phyloP scores from a whole-genome alignment of 1,140 invertebrate species.

The Elymnias hypermnestra region DNA sequence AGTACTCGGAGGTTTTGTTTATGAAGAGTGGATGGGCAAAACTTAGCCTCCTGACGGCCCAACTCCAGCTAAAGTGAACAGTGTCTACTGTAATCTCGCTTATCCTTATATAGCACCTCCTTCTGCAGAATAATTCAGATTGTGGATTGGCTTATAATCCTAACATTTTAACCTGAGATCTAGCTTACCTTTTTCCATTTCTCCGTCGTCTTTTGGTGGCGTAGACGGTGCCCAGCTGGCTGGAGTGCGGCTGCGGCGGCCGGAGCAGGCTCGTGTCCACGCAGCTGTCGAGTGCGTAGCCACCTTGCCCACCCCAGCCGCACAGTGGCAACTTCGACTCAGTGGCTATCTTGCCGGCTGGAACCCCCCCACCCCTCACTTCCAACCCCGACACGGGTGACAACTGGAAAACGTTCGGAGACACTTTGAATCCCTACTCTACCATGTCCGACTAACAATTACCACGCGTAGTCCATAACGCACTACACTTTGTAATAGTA shows the following conservation, averaged over 20 bases:
- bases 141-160: no score
- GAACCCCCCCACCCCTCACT: conserved; percentile 8
- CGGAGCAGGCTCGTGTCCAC: conserved; percentile 61
- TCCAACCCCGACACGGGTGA: conserved; percentile 2
- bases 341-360: conserved; percentile 64
- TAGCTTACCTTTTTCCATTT: conserved; percentile 96
- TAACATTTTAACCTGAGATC: no score
- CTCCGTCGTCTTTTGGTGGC: conserved; percentile 93
- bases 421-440: conserved; percentile 11
- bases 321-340: conserved; percentile 63
- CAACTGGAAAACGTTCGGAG: conserved; percentile 12
- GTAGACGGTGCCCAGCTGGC: conserved; percentile 95
- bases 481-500: background rate
- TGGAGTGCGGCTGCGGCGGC: conserved; percentile 77
- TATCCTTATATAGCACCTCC: no score
- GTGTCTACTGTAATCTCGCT: no score
- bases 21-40: no score
- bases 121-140: no score
- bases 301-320: conserved; percentile 59
- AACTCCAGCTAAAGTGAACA: no score
- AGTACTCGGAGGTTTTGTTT: no score
- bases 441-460: no score
- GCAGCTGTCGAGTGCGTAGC: conserved; percentile 63
- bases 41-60: no score
- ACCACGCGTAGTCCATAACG: background rate